Evolutionary conservation across 2,113 vertebrate genomes (phyloP), one percentile per base, ranked within the genome.

Genomic region (Istiophorus platypterus): DNA sequence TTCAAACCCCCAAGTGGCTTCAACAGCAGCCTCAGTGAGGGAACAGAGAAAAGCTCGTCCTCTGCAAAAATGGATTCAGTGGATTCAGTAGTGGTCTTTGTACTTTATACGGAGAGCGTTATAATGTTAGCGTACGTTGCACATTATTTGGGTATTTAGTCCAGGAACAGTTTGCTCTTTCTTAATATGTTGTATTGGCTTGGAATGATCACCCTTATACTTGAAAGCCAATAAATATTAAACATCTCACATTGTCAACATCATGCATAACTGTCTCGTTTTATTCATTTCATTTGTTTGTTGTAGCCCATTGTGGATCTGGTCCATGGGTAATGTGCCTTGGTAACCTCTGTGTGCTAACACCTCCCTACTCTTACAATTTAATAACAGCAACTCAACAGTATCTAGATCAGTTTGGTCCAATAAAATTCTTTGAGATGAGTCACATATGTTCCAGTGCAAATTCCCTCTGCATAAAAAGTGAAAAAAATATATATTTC

Each of bases 1-100:
- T 58, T 31, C 34, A 75, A 85, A 51, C 57, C 76, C 86, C 51
- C 13, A 56, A 58, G 79, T 31, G 83, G 26, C 37, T 81, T 85
- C 59, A 52, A 57, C 69, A 54, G 54, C 74, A 58, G 39, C 37
- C 26, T 47, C 61, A 13, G 42, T 7, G 22, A 68, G 37, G 34
- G 45, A 80, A 56, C 27, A 64, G 63, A 69, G 37, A 67, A 10
- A 3, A 65, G 14, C 0, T 18, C 24, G n/a, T 58, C 58, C 67
- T 69, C 45, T 34, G 13, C n/a, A 34, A 47, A 63, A 26, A 2
- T 51, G 65, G 41, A 42, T 49, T 66, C 64, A 54, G 51, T 22
- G 9, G 29, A 3, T 26, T 73, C 58, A 22, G 24, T n/a, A n/a
- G 5, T 56, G 18, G 70, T 57, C n/a, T 34, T 45, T 7, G 39